Evolutionary conservation across 2,888 invertebrate genomes (phyloP).

Genomic region (Syrista parreyssii): DNA sequence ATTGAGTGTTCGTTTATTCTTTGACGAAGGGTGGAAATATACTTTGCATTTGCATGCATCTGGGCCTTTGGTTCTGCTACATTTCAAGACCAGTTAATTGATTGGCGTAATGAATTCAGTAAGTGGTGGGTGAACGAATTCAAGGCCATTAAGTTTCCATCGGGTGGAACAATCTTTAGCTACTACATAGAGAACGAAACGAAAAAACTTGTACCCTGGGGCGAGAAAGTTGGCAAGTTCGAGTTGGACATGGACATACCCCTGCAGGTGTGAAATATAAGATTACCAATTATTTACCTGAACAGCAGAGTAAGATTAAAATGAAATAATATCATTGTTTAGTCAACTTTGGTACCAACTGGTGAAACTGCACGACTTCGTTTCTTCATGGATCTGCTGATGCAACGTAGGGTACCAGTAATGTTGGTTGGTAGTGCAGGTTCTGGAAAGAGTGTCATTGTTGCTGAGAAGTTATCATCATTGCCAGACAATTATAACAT

Average conservation of each 20-base stretch:
- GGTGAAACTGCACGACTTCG: constrained; percentile 88
- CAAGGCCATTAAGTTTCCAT: constrained; percentile 89
- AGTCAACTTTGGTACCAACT: constrained; percentile 88
- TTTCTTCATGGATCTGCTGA: constrained; percentile 88
- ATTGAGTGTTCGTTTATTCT: neutral
- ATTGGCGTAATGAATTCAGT: constrained; percentile 93
- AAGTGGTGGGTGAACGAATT: constrained; percentile 96
- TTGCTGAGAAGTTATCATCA: constrained; percentile 82
- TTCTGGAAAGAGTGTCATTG: constrained; percentile 92
- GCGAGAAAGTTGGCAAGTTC: constrained; percentile 81
- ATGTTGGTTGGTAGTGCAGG: constrained; percentile 93
- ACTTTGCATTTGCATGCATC: constrained; percentile 89
- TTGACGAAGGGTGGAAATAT: constrained; percentile 80
- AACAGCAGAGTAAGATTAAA: neutral
- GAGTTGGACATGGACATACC: constrained; percentile 90
- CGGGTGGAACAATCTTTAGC: constrained; percentile 85
- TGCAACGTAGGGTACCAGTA: constrained; percentile 82
- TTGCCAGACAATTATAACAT: constrained; percentile 83
- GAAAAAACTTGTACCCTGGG: constrained; percentile 89
- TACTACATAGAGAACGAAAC: constrained; percentile 89
- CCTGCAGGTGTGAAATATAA: constrained; percentile 74
- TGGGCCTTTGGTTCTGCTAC: constrained; percentile 96
- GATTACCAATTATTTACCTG: neutral
- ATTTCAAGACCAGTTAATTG: constrained; percentile 90
- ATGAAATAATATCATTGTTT: constrained; percentile 10